phyloP scores from a whole-genome alignment of 2,113 vertebrate species.

The Gulo gulo region DNA sequence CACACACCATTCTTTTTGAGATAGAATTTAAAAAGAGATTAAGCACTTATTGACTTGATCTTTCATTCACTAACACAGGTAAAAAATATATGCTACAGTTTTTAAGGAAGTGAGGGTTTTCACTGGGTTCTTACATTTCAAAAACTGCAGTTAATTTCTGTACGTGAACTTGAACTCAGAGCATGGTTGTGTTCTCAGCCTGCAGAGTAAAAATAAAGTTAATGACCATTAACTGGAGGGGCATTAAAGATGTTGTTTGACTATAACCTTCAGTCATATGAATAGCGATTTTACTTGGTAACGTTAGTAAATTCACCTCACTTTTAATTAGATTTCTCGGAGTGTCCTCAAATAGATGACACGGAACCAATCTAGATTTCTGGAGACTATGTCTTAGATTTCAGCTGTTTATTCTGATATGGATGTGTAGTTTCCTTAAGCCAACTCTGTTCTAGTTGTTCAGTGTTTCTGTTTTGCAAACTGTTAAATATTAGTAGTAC shows the following conservation, averaged over 20 bases:
- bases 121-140: background rate
- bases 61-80: background rate
- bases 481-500: background rate
- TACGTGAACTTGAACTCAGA: background rate
- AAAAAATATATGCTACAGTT: background rate
- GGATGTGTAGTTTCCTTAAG: rapidly evolving
- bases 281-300: background rate
- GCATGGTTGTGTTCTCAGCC: background rate
- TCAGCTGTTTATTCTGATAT: background rate
- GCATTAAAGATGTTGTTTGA: background rate
- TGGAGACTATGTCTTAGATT: background rate
- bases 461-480: background rate
- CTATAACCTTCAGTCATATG: background rate
- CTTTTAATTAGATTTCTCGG: background rate
- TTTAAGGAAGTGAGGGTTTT: background rate
- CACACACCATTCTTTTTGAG: background rate
- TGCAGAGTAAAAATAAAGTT: background rate
- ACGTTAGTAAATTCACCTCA: background rate
- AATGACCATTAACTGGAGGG: background rate
- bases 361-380: background rate
- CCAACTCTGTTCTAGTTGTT: background rate
- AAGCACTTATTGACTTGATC: background rate
- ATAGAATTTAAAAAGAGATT: background rate
- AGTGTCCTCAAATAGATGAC: background rate
- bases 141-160: background rate